Percentiles rank a stretch among this genome's conserved stretches.
These are phyloP conservation scores for Calyptommatus sinebrachiatus DNA, from an alignment of 2,113 vertebrate genomes.

Conservation along the genomic window DNA sequence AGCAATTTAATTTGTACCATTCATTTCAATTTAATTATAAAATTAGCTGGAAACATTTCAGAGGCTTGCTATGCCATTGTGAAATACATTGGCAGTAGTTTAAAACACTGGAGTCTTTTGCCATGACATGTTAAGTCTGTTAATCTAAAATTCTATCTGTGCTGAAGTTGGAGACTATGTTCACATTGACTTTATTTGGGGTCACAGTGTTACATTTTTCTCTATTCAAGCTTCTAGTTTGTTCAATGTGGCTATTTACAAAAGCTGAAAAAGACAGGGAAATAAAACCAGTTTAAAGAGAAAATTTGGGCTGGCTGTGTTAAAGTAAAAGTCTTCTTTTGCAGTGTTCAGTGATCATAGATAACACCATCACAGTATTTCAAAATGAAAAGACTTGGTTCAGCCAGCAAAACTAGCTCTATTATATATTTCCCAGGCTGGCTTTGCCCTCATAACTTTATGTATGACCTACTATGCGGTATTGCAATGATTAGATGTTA, in stretches of 20 bases:
- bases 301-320: conserved; percentile 11
- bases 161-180: neutral
- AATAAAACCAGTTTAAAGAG: conserved; percentile 17
- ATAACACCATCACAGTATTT: conserved; percentile 8
- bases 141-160: neutral
- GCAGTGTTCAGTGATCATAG: neutral
- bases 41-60: neutral
- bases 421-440: conserved; percentile 9
- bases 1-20: neutral
- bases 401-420: neutral
- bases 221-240: conserved; percentile 26
- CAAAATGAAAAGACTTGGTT: neutral
- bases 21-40: neutral
- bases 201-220: neutral
- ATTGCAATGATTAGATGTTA: neutral
- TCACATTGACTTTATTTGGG: neutral
- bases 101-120: neutral
- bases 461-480: neutral
- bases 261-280: neutral
- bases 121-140: neutral
- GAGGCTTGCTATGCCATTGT: neutral
- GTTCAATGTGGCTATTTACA: neutral
- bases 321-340: conserved; percentile 2
- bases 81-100: neutral
- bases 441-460: conserved; percentile 1